Evolutionary conservation across 2,888 invertebrate species (phyloP).

Genomic region (Athalia circularis): DNA sequence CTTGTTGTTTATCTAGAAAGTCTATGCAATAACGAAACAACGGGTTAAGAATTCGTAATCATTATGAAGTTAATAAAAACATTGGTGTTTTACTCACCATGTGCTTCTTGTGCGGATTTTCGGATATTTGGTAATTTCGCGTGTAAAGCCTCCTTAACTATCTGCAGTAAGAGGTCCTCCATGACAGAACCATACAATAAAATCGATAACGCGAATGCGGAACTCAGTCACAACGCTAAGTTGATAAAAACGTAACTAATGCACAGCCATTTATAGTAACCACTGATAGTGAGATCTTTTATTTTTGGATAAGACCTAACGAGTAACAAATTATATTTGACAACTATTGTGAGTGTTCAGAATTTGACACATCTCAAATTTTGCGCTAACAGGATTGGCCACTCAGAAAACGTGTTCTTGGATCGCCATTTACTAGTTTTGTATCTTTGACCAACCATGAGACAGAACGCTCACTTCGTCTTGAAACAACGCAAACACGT

Average conservation of each 20-base stretch:
- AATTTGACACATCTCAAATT: conserved; percentile 10
- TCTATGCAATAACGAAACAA: conserved; percentile 75
- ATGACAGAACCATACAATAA: conserved; percentile 74
- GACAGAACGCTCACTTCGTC: conserved; percentile 38
- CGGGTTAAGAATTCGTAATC: background rate
- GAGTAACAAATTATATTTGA: conserved; percentile 10
- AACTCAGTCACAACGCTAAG: conserved; percentile 4
- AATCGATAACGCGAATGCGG: conserved; percentile 42
- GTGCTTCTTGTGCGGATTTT: conserved; percentile 90
- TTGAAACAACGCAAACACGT: conserved; percentile 42
- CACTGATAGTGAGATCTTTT: background rate
- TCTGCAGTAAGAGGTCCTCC: conserved; percentile 91
- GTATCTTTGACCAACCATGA: conserved; percentile 35
- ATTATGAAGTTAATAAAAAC: background rate
- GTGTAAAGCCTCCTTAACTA: conserved; percentile 89
- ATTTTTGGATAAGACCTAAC: background rate
- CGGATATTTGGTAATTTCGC: conserved; percentile 85
- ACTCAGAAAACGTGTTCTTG: background rate
- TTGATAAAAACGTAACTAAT: background rate
- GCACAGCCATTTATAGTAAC: background rate
- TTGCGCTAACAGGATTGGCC: conserved; percentile 25
- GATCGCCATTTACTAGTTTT: conserved; percentile 16
- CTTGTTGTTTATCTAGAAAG: conserved; percentile 88
- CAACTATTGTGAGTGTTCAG: conserved; percentile 8
- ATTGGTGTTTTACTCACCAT: conserved; percentile 78